Conservation (phyloP, 2,888 invertebrate genomes). For the Mycalesis mineus region DNA sequence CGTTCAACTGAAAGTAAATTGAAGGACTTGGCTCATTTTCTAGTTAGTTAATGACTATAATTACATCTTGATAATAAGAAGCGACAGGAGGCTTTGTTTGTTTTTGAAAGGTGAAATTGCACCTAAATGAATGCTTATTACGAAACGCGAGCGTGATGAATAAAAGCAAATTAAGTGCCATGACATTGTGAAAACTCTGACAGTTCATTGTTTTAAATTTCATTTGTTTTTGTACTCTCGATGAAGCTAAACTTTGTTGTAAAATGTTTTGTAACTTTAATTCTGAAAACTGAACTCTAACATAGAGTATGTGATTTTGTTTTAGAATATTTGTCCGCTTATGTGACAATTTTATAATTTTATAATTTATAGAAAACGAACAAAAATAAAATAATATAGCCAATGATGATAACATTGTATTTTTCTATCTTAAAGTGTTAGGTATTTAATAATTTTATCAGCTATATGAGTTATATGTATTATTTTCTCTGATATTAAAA, state of each 20-base stretch:
- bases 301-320: no score
- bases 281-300: no score
- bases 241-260: not conserved
- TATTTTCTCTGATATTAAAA: no score
- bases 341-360: no score
- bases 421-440: no score
- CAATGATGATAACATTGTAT: no score
- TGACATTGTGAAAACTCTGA: constrained; percentile 43
- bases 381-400: no score
- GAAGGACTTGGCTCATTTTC: constrained; percentile 56
- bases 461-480: no score
- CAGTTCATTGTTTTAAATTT: constrained; percentile 7
- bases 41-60: constrained; percentile 69
- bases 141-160: constrained; percentile 58
- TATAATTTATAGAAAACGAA: no score
- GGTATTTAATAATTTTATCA: no score
- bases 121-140: constrained; percentile 64
- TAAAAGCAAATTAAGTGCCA: constrained; percentile 46
- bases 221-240: not conserved
- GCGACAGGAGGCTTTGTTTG: constrained; percentile 68
- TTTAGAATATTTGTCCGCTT: no score
- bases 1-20: constrained; percentile 53
- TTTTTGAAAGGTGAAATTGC: constrained; percentile 64
- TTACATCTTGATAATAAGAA: constrained; percentile 73
- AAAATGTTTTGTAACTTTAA: no score